These are phyloP conservation scores for Mus musculus DNA, from an alignment of 2,113 vertebrate genomes.

Conservation along the genomic window GRCm39 chr14:88563001-88563500, in stretches of 20 bases:
- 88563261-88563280: neutral
- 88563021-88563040: too few relatives aligned
- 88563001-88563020: too few relatives aligned
- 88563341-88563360: neutral
- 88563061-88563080: neutral
- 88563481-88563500: neutral
- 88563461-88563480: neutral
- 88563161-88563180: neutral
- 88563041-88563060: neutral
- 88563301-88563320: neutral
- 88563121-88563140: neutral
- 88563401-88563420: neutral
- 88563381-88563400: neutral
- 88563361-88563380: neutral
- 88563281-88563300: neutral
- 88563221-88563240: neutral
- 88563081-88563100: neutral
- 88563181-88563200: neutral
- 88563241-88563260: neutral
- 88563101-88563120: too few relatives aligned
- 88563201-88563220: neutral
- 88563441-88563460: neutral
- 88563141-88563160: neutral
- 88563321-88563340: neutral
- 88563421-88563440: neutral